Base-by-base conservation (phyloP, 1,140 invertebrate species). In the Hylaeus anthracinus region DNA sequence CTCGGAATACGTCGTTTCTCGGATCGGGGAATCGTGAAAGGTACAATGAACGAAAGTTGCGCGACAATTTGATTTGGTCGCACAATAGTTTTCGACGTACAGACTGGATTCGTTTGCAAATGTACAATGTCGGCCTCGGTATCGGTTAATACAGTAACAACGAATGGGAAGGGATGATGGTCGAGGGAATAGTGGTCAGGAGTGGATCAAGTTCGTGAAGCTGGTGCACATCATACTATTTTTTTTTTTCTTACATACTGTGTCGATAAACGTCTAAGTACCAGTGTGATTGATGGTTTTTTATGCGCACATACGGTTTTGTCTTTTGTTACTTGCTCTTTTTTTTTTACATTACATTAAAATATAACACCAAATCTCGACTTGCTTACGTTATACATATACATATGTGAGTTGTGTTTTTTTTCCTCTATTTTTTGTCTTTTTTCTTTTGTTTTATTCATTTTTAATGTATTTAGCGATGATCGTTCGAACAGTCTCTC, bases 281-380 rank as follows among this genome's bases (percentile, higher is more conserved):
- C 65, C 53, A 74, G 53, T 53, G 43, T 60, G 79, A 41, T 66
- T 56, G 72, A 72, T 73, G 60, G 41, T 43, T 56, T 79, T 56
- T 39, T 53, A 69, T 70, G 75, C 72, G 80, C 76, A 51, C 72
- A 80, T 67, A 83, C 53, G 53, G 8, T 67, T 72, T 82, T 73
- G 37, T 64, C 66, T 82, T 63, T 79, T 79, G 37, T 75, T 70
- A 61, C 58, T 73, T 48, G 55, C 58, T 77, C 58, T 56, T 56
- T 55, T 65, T 65, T 77, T 60, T 76, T 84, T 84, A 87, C 65
- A 86, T 87, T 82, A 87, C 85, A 87, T 87, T 86, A 88, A 87
- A 88, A 88, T 88, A 88, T 88, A 87, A 88, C 86, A 85, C 79
- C 86, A 79, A 87, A 48, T 85, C 73, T 88, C 77, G 86, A 87